phyloP scores from a whole-genome alignment of 35 echinoderm and acorn worm species.

The Stichopus chloronotus region DNA sequence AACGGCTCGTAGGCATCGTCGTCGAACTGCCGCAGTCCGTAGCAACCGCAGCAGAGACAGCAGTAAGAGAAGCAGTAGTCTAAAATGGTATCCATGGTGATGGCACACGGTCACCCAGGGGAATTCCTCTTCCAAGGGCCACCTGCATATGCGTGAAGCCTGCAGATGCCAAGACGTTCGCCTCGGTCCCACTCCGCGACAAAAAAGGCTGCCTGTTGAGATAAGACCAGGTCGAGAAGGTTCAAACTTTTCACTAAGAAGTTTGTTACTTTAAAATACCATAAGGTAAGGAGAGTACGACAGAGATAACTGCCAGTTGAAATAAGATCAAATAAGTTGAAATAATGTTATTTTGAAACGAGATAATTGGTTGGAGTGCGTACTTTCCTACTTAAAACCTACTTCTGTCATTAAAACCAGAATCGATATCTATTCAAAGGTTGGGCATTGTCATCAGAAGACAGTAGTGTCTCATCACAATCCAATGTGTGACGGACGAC shows the following conservation, averaged over 20 bases:
- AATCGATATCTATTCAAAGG: too few relatives aligned
- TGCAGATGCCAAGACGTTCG: background rate
- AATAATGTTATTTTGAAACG: too few relatives aligned
- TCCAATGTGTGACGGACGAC: too few relatives aligned
- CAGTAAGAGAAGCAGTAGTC: slow-evolving; percentile 83
- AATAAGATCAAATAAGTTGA: too few relatives aligned
- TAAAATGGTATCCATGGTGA: slow-evolving; percentile 75
- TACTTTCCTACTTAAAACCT: too few relatives aligned
- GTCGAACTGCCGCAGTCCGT: slow-evolving; percentile 58
- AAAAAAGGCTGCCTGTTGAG: background rate
- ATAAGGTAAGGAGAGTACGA: too few relatives aligned
- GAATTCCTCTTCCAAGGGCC: background rate
- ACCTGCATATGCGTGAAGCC: background rate
- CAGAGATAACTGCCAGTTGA: too few relatives aligned
- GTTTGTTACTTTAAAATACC: too few relatives aligned
- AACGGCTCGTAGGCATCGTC: slow-evolving; percentile 90
- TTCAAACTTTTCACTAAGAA: background rate
- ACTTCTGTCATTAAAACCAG: too few relatives aligned
- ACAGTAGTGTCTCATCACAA: too few relatives aligned
- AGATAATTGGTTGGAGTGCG: too few relatives aligned
- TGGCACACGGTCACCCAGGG: background rate
- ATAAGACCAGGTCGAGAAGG: background rate
- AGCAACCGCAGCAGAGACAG: slow-evolving; percentile 84
- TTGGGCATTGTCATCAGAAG: too few relatives aligned
- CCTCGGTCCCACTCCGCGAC: background rate